phyloP scores from a whole-genome alignment of 2,113 vertebrate species.

The Enhydra lutris region DNA sequence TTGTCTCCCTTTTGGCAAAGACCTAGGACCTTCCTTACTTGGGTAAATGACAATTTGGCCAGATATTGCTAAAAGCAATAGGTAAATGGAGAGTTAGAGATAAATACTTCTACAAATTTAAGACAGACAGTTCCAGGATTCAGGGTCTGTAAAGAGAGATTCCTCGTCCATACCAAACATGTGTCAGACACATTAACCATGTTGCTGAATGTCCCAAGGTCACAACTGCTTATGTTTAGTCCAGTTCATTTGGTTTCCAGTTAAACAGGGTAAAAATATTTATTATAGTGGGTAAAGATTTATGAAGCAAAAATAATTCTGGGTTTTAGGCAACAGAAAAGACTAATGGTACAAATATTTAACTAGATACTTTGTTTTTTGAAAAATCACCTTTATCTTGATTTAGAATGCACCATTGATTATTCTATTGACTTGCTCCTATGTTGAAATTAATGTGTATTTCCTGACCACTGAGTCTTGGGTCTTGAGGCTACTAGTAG shows the following conservation, averaged over 20 bases:
- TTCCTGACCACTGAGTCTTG: background rate
- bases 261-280: slow-evolving; percentile 47
- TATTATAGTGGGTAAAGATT: slow-evolving; percentile 49
- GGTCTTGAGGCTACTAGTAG: background rate
- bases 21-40: background rate
- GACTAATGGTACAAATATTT: slow-evolving; percentile 18
- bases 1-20: background rate
- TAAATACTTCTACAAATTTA: background rate
- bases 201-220: background rate
- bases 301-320: slow-evolving; percentile 29
- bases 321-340: slow-evolving; percentile 19
- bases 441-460: background rate
- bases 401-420: slow-evolving; percentile 5
- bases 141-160: background rate
- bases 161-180: background rate
- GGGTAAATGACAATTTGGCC: background rate
- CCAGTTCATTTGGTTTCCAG: slow-evolving; percentile 20
- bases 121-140: background rate
- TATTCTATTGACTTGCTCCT: background rate
- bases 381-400: slow-evolving; percentile 27
- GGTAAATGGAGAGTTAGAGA: background rate
- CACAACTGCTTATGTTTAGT: slow-evolving; percentile 25
- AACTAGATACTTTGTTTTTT: slow-evolving; percentile 33
- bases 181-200: background rate
- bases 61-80: background rate